Conservation (phyloP, 2,113 vertebrate species). For the Vidua chalybeata region DNA sequence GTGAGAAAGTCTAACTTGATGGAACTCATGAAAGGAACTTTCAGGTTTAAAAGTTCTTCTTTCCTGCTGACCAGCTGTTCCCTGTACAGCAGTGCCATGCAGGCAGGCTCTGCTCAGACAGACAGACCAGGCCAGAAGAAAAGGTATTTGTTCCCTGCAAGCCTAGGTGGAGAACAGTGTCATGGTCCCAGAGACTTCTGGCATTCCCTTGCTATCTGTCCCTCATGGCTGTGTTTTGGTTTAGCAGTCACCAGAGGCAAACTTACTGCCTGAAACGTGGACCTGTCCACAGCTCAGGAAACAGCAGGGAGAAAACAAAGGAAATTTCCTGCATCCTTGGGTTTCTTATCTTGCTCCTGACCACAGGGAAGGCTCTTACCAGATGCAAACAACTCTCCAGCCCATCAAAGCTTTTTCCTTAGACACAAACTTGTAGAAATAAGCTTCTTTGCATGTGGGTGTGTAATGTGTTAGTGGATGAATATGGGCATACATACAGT, state of each 20-base stretch:
- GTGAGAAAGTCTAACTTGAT: not conserved
- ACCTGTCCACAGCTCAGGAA: not conserved
- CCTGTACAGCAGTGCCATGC: accelerated
- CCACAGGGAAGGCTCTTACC: not conserved
- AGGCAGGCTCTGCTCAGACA: not conserved
- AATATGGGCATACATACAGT: not conserved
- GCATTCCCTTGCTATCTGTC: not conserved
- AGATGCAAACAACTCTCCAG: not conserved
- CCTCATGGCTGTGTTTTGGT: not conserved
- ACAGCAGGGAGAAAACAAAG: not conserved
- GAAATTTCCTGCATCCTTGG: not conserved
- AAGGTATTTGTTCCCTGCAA: not conserved
- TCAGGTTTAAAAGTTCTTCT: not conserved
- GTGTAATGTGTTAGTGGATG: not conserved
- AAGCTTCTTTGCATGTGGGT: not conserved
- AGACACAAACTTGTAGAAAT: not conserved
- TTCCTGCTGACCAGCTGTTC: accelerated
- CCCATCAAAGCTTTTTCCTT: not conserved
- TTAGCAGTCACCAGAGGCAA: not conserved
- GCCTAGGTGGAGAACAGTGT: not conserved
- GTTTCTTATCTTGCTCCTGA: not conserved
- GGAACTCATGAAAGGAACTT: not conserved
- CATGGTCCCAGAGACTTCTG: not conserved
- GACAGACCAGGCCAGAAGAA: not conserved
- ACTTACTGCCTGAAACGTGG: not conserved